Base-by-base conservation (phyloP, 2,888 invertebrate species). In the Prosopocoilus inquinatus region DNA sequence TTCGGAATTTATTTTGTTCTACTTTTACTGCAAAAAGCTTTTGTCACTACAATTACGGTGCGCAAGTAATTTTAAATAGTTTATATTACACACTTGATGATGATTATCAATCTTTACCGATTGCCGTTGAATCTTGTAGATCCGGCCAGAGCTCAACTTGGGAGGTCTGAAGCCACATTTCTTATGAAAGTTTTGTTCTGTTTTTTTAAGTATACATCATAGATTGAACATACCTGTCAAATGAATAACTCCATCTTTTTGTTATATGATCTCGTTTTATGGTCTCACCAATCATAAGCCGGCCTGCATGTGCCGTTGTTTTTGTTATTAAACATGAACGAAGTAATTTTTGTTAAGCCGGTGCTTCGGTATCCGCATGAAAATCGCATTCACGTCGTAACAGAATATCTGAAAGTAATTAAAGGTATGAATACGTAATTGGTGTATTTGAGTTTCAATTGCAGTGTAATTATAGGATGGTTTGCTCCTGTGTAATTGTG, bases 121-220 rank as follows among this genome's bases (percentile, higher is more conserved):
- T 59, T 59, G 57, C 50, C 50, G 34, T 51, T 57, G 47, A 50
- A 55, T 41, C 55, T 53, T 51, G 59, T 47, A 50, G 60, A 57
- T 63, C 57, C 53, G 52, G 56, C 52, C 53, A 54, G 56, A 56
- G 60, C 55, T 64, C 73, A 53, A 68, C 74, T 73, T 74, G 74
- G 74, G 74, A 71, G 74, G 74, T 74, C 74, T 64, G 35, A 48
- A 65, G 67, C 67, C 67, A 67, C 68, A 71, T 71, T 72, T 73
- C 72, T 72, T 71, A 64, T 69, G 64, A 69, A 62, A 66, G 67
- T 68, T 70, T 71, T 72, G 67, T 68, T 67, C 64, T 45, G 53
- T 55, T 67, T 64, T 70, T 69, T 66, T 50, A 44, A 61, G 62
- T 58, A 62, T 70, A 68, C 64, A 68, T 70, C 70, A 70, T 69